Conservation (phyloP, 2,797 vertebrate species). For the Cryptoprocta ferox region DNA sequence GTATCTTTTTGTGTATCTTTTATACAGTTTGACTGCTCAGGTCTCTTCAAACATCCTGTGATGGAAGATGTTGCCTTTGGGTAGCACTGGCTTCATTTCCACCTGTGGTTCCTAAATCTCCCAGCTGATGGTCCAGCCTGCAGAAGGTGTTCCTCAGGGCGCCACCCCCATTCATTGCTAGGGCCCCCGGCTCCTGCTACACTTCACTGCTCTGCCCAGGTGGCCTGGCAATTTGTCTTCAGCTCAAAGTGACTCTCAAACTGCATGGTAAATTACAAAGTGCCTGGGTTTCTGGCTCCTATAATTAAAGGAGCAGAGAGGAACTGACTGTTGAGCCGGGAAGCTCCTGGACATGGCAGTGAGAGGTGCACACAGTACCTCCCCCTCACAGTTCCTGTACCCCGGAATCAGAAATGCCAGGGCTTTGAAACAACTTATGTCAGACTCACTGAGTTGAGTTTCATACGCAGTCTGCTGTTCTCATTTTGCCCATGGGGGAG, state of each 20-base stretch:
- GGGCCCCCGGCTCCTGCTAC: background rate
- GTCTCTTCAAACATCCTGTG: background rate
- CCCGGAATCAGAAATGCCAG: background rate
- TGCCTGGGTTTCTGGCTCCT: constrained; percentile 34
- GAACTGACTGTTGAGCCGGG: background rate
- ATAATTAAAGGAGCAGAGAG: constrained; percentile 16
- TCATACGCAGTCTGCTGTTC: background rate
- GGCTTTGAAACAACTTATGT: background rate
- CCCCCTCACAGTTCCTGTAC: background rate
- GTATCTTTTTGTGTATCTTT: background rate
- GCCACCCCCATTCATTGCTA: background rate
- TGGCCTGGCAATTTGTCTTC: constrained; percentile 69
- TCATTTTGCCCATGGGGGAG: background rate
- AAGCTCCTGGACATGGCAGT: background rate
- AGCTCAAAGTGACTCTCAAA: constrained; percentile 74
- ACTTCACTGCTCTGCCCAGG: constrained; percentile 6
- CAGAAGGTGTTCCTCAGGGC: background rate
- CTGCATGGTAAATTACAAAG: constrained; percentile 75
- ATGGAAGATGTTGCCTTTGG: constrained; percentile 61
- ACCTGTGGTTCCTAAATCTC: background rate
- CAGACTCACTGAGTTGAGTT: background rate
- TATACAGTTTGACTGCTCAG: background rate
- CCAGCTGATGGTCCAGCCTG: background rate
- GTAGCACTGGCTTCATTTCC: constrained; percentile 14
- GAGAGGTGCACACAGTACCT: background rate